phyloP scores from a whole-genome alignment of 2,113 vertebrate species.

The Cnemophilus loriae region DNA sequence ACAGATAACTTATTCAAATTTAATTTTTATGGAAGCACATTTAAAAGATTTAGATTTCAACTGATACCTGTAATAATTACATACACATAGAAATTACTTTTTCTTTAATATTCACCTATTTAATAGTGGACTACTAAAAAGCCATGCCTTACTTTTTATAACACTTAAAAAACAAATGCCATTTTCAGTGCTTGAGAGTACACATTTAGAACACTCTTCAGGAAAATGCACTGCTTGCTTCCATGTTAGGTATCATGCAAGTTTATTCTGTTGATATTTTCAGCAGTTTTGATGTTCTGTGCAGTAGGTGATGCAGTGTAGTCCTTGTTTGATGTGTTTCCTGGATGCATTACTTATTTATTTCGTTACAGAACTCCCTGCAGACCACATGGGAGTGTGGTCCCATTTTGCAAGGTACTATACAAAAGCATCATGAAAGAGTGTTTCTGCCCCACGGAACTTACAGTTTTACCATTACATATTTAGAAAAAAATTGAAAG shows the following conservation, averaged over 20 bases:
- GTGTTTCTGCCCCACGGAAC: background rate
- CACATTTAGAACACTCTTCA: background rate
- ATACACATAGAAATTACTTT: background rate
- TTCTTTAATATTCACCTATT: background rate
- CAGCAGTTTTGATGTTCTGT: background rate
- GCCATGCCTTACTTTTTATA: background rate
- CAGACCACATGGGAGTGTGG: background rate
- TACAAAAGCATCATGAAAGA: background rate
- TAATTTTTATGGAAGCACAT: background rate
- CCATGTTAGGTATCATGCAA: background rate
- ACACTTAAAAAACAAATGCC: background rate
- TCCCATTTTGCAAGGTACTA: background rate
- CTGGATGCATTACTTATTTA: constrained; percentile 5
- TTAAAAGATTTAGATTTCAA: background rate
- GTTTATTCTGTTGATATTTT: background rate
- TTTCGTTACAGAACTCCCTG: background rate
- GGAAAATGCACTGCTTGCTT: background rate
- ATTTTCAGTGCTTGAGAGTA: background rate
- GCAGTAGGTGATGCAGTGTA: background rate
- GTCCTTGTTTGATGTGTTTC: background rate
- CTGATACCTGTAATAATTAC: background rate
- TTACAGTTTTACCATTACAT: background rate
- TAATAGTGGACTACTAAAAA: background rate
- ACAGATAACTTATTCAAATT: background rate
- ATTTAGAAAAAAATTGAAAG: background rate